A percentile compares a stretch with the other conserved stretches of the same genome.
These are phyloP conservation scores for Xenopus petersii DNA, from an alignment of 2,797 vertebrate genomes.

Conservation along the genomic window DNA sequence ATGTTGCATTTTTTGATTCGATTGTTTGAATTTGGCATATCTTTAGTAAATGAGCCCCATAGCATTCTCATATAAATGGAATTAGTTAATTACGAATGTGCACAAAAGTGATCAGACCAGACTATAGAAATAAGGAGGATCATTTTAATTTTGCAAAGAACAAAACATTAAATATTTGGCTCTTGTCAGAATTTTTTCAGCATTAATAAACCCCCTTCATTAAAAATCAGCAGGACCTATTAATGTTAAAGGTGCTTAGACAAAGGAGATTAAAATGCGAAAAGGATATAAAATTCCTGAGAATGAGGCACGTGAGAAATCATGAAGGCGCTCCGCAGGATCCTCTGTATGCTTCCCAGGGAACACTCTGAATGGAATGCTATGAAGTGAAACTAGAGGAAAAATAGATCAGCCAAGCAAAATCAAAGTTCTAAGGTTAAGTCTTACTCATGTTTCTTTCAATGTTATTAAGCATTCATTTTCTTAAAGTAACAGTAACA, in stretches of 20 bases:
- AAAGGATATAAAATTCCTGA: constrained; percentile 40
- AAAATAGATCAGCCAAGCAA: constrained; percentile 16
- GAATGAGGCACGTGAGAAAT: constrained; percentile 26
- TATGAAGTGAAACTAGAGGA: constrained; percentile 16
- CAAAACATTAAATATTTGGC: too few species aligned
- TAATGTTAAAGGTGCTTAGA: constrained; percentile 15
- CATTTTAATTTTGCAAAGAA: too few species aligned
- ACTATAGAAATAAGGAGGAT: too few species aligned
- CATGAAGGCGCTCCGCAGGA: constrained; percentile 25
- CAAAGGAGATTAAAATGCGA: constrained; percentile 38
- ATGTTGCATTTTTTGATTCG: too few species aligned
- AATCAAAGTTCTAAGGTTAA: constrained; percentile 12
- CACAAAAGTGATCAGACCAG: too few species aligned
- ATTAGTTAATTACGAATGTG: too few species aligned
- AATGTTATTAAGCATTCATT: neutral
- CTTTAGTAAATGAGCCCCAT: too few species aligned
- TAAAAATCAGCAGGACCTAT: constrained; percentile 10
- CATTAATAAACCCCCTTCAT: neutral
- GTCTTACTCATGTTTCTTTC: constrained; percentile 6
- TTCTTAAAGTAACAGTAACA: neutral
- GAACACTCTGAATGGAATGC: constrained; percentile 16
- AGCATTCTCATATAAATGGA: too few species aligned
- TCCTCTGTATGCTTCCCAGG: constrained; percentile 12
- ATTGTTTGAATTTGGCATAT: too few species aligned
- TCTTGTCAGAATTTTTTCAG: too few species aligned